Base-by-base conservation (phyloP, 2,888 invertebrate genomes). In the Watsonalla cultraria region DNA sequence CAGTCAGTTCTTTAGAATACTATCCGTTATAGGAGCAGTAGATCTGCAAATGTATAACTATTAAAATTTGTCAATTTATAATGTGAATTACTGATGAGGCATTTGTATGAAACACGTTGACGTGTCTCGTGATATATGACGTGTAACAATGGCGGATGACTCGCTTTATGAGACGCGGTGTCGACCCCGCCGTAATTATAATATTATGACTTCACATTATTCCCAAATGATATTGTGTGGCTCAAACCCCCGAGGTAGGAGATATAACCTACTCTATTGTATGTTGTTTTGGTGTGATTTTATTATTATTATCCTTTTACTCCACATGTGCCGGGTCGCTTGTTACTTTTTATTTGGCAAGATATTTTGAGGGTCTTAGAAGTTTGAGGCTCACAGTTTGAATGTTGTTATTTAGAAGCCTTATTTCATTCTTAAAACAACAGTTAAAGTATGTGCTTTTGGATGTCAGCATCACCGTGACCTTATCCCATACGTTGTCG, bases 151-250 rank as follows among this genome's bases (percentile, higher is more conserved):
- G 72, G 86, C 70, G 74, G 70, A 81, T 84, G 86, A 82, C 82
- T 57, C 73, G 82, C 81, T 78, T 72, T 78, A 76, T 72, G 78
- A 77, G 72, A 69, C 76, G 72, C 72, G 65, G 39, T 56, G 59
- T 57, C 65, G 71, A 68, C 72, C 72, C 62, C 60, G 63, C 63
- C 76, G 64, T 86, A 86, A 88, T 88, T 86, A 82, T 80, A 82
- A 78, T 80, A 78, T 83, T 87, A 86, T 89, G 86, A 89, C 86
- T 84, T 84, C 71, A 87, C 87, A 88, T 80, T 85, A 86, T 86
- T 82, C 72, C 70, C 58, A 61, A 66, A 75, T 42, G 42, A 42
- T 42, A 76, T 76, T 67, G 66, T 64, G 65, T 64, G 54, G 62
- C 68, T 69, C 69, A 71, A 68, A 65, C 70, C 72, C 70, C 68